These are phyloP conservation scores for Amphiprion clarkii DNA, from an alignment of 2,797 vertebrate species.

Conservation along the genomic window DNA sequence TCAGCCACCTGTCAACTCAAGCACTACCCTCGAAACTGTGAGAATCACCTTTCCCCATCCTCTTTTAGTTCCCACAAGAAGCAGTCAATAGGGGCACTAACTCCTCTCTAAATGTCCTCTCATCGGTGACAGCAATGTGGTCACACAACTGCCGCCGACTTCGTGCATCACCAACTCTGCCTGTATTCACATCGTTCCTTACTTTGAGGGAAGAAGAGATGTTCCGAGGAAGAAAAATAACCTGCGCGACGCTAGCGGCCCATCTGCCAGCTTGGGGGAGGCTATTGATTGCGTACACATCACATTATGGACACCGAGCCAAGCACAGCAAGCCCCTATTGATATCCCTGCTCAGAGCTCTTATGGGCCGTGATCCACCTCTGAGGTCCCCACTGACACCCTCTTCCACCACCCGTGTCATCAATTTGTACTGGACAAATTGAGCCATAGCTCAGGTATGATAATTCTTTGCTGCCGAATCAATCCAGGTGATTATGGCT, in stretches of 20 bases:
- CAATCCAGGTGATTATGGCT: slow-evolving; percentile 80
- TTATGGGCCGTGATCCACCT: slow-evolving; percentile 71
- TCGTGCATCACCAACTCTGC: slow-evolving; percentile 19
- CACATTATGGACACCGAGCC: slow-evolving; percentile 74
- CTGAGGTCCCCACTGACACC: slow-evolving; percentile 42
- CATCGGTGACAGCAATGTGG: slow-evolving; percentile 56
- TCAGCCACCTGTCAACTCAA: slow-evolving; percentile 49
- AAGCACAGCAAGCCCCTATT: slow-evolving; percentile 66
- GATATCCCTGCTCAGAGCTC: slow-evolving; percentile 69
- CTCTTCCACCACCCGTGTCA: slow-evolving; percentile 52
- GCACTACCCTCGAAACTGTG: slow-evolving; percentile 45
- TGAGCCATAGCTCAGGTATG: slow-evolving; percentile 76
- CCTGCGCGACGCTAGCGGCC: slow-evolving; percentile 44
- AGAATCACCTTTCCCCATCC: slow-evolving; percentile 38
- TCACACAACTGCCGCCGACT: slow-evolving; percentile 32
- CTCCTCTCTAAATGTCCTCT: slow-evolving; percentile 67
- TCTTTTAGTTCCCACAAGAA: slow-evolving; percentile 34
- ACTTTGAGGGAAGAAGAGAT: slow-evolving; percentile 11
- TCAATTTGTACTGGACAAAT: slow-evolving; percentile 74
- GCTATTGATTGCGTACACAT: slow-evolving; percentile 80
- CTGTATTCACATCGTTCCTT: slow-evolving; percentile 19
- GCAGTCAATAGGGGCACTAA: slow-evolving; percentile 46
- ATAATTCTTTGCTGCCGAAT: slow-evolving; percentile 75
- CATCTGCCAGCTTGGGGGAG: slow-evolving; percentile 63
- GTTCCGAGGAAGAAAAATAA: slow-evolving; percentile 54